Conservation (phyloP, 2,888 invertebrate species). For the Athalia rosae region DNA sequence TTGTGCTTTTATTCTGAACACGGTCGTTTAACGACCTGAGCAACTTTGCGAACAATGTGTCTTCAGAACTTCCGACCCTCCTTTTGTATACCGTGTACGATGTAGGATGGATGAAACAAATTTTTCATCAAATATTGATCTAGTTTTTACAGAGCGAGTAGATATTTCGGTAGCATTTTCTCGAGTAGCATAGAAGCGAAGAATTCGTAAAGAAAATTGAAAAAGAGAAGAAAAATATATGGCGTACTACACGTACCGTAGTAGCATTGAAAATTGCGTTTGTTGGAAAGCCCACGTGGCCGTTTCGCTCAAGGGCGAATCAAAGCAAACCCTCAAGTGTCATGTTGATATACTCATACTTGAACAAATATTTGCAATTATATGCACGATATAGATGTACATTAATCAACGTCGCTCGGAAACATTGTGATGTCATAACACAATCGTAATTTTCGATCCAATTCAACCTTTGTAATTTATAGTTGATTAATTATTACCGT, state of each 20-base stretch:
- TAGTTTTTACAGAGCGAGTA: neutral
- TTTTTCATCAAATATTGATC: too few species aligned
- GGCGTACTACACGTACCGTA: neutral
- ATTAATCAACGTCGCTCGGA: neutral
- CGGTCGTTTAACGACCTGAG: too few species aligned
- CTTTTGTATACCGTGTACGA: too few species aligned
- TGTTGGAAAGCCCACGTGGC: constrained; percentile 40
- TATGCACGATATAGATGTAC: neutral
- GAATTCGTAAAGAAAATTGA: neutral
- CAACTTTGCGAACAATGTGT: too few species aligned
- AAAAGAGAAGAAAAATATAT: neutral
- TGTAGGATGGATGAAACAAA: too few species aligned
- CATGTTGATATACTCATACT: constrained; percentile 17
- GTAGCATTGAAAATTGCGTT: constrained; percentile 31
- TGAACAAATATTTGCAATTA: constrained; percentile 1
- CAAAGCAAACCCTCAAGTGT: constrained; percentile 39
- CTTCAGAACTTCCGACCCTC: too few species aligned
- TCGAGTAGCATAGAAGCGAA: too few species aligned
- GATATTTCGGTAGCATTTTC: neutral
- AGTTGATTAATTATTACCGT: too few species aligned
- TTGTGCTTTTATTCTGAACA: too few species aligned
- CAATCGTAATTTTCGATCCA: too few species aligned
- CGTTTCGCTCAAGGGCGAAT: constrained; percentile 7
- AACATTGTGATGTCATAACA: neutral
- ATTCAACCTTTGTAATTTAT: too few species aligned